These are phyloP conservation scores for Conchocele bisecta DNA, from an alignment of 2,888 invertebrate genomes.

Conservation along the genomic window DNA sequence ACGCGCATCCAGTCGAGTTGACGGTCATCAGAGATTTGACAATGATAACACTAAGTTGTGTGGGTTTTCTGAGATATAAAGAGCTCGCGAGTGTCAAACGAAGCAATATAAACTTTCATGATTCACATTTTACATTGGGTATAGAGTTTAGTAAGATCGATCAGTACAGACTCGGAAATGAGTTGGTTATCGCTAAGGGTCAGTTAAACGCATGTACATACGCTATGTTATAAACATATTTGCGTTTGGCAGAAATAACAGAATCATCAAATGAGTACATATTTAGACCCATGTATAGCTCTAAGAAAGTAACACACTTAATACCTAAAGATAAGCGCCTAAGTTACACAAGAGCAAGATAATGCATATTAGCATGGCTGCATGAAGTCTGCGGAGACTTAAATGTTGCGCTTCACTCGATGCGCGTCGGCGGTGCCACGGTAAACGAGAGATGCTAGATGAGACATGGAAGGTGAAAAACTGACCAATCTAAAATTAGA, in stretches of 20 bases:
- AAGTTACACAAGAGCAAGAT: background rate
- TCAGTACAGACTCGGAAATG: constrained; percentile 15
- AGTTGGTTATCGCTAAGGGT: constrained; percentile 26
- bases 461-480: too few species aligned
- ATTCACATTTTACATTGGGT: constrained; percentile 7
- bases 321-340: background rate
- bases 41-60: constrained; percentile 20
- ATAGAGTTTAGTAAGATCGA: constrained; percentile 26
- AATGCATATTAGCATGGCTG: background rate
- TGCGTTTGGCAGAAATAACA: background rate
- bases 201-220: too few species aligned
- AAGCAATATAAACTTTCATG: constrained; percentile 7
- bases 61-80: constrained; percentile 26
- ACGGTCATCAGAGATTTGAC: constrained; percentile 21
- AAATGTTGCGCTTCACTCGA: background rate
- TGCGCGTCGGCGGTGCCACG: background rate
- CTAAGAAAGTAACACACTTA: background rate
- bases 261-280: background rate
- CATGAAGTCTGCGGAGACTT: background rate
- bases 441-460: too few species aligned
- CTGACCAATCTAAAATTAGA: too few species aligned
- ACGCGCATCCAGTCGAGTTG: background rate
- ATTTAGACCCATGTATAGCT: background rate
- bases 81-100: constrained; percentile 10
- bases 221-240: constrained; percentile 8